These are phyloP conservation scores for Sphecodes monilicornis DNA, from an alignment of 2,888 invertebrate species.

Conservation along the genomic window DNA sequence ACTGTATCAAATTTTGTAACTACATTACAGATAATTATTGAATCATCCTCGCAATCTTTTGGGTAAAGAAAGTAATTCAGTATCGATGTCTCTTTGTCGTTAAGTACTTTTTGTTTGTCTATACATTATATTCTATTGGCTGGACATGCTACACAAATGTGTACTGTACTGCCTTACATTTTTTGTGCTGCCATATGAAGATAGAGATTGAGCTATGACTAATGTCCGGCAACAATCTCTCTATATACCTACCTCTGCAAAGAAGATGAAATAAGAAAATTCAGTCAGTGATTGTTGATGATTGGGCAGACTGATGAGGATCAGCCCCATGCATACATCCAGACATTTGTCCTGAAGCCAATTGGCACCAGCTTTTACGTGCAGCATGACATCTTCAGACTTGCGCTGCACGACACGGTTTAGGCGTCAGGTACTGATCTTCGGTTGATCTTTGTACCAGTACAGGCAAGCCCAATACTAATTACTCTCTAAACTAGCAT, in stretches of 20 bases:
- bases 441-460: conserved; percentile 76
- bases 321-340: conserved; percentile 96
- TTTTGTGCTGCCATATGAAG: conserved; percentile 75
- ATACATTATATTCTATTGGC: conserved; percentile 58
- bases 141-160: conserved; percentile 62
- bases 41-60: not conserved
- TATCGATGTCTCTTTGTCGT: conserved; percentile 7
- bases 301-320: conserved; percentile 96
- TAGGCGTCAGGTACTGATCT: conserved; percentile 84
- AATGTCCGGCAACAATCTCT: conserved; percentile 77
- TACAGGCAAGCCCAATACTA: conserved; percentile 77
- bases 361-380: conserved; percentile 95
- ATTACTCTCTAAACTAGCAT: conserved; percentile 66
- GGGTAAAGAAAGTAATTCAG: conserved; percentile 12
- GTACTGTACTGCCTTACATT: conserved; percentile 73
- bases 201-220: conserved; percentile 73
- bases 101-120: conserved; percentile 26
- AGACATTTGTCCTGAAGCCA: conserved; percentile 97
- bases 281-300: conserved; percentile 82
- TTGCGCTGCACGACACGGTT: conserved; percentile 93
- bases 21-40: not conserved
- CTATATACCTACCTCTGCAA: conserved; percentile 74
- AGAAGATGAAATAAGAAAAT: conserved; percentile 76
- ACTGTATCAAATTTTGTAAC: not conserved
- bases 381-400: conserved; percentile 97